A percentile compares a stretch with the other conserved stretches of the same genome.
phyloP scores from a whole-genome alignment of 2,113 vertebrate genomes.

The Sporophila hypoxantha region DNA sequence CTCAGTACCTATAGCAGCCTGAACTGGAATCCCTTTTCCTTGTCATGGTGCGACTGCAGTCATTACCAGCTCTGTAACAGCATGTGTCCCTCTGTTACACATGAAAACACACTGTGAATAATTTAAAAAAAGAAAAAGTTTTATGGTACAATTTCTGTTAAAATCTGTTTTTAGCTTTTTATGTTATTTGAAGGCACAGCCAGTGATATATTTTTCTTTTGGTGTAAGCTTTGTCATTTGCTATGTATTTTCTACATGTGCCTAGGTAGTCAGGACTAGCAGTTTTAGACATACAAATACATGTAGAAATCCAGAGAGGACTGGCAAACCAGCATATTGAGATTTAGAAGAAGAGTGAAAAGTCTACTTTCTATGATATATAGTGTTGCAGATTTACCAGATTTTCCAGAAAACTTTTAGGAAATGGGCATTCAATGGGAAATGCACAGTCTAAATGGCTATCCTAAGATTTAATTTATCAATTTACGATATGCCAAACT shows the following conservation, averaged over 20 bases:
- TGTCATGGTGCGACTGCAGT: background rate
- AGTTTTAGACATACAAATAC: background rate
- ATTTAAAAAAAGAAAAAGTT: too few species aligned
- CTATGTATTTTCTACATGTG: background rate
- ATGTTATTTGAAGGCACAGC: background rate
- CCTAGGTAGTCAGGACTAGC: background rate
- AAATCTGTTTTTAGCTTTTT: background rate
- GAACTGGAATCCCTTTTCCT: background rate
- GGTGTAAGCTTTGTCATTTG: background rate
- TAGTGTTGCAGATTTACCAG: background rate
- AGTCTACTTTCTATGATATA: background rate
- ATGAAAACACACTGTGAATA: rapidly evolving
- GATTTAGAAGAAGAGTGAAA: background rate
- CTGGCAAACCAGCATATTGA: background rate
- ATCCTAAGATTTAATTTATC: background rate
- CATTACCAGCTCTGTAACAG: background rate
- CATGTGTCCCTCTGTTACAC: background rate
- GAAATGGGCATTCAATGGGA: background rate
- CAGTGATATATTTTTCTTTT: background rate
- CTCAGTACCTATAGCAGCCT: background rate
- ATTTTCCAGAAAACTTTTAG: background rate
- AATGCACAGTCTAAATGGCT: background rate
- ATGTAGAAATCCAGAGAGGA: background rate
- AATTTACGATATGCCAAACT: rapidly evolving
- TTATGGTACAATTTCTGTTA: background rate